Base-by-base conservation (phyloP, 2,113 vertebrate genomes). In the Apteryx owenii region DNA sequence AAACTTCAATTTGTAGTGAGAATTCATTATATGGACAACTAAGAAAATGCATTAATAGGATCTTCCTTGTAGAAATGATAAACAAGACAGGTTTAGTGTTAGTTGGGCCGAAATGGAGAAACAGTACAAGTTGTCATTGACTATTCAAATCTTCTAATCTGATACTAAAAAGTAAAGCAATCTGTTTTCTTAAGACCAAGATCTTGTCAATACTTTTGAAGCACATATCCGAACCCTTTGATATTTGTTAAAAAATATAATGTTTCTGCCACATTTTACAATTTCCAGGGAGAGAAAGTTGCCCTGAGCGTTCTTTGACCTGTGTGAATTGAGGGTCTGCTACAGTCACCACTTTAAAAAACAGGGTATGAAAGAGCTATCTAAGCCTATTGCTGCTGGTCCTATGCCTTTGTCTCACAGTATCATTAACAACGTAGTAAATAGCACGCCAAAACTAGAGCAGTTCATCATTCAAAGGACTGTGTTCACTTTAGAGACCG, bases 391-490 rank as follows among this genome's bases (percentile, higher is more conserved):
- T 42, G 64, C 69, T 89, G 51, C 81, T 81, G 50, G 72, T 81
- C 64, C 60, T 84, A 28, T 81, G 81, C 81, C 68, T 88, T 93
- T 95, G 89, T 97, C 95, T 95, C 93, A 93, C 0, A 5, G 33
- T 75, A 94, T 95, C 87, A 88, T 90, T 93, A 97, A 94, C 81
- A 89, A 96, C 84, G 93, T 70, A 88, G 76, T 85, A 93, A 88
- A 95, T 80, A 91, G 83, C 70, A 72, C 62, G 93, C 91, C 85
- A 80, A 80, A 93, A 95, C 71, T 60, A 28, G 84, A 90, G 65
- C 85, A 68, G 72, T 94, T 73, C 81, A 83, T 95, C 85, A 86
- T 68, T 58, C 10, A 70, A 73, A 38, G 77, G 81, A 84, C 50
- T 65, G 36, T 51, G 84, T 81, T 88, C 81, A 42, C 68, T 56